phyloP scores from a whole-genome alignment of 2,113 vertebrate genomes.

The Rissa tridactyla region DNA sequence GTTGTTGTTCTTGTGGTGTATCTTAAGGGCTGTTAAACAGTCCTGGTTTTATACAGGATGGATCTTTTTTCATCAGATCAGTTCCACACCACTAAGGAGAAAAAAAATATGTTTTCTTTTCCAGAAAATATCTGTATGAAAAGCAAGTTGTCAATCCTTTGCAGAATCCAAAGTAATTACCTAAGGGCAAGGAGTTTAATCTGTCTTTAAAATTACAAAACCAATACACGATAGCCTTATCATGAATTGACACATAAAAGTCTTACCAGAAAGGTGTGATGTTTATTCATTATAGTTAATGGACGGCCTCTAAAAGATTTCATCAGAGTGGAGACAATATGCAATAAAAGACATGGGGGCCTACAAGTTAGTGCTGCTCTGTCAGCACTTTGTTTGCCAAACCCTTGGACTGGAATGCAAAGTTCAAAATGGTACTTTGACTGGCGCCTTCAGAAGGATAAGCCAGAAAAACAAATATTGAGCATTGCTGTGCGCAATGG shows the following conservation, averaged over 20 bases:
- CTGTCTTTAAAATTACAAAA: not conserved
- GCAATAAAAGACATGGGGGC: not conserved
- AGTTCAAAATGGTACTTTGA: not conserved
- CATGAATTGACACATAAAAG: not conserved
- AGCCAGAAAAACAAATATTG: accelerated
- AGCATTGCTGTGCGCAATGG: not conserved
- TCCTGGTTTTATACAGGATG: not conserved
- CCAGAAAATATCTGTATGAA: not conserved
- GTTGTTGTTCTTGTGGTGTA: not conserved
- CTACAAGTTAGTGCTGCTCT: not conserved
- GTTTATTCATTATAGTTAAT: not conserved
- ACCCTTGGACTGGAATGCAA: not conserved
- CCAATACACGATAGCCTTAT: not conserved
- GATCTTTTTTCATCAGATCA: not conserved
- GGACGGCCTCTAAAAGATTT: not conserved
- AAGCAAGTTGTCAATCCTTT: not conserved
- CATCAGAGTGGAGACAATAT: not conserved
- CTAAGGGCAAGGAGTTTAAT: not conserved
- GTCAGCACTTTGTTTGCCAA: not conserved
- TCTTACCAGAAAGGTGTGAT: not conserved
- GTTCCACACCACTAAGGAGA: not conserved
- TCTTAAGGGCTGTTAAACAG: not conserved
- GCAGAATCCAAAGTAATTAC: not conserved
- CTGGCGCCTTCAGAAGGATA: not conserved
- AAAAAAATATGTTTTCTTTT: not conserved